Evolutionary conservation across 2,888 invertebrate genomes (phyloP).

Genomic region (Hydraecia micacea): DNA sequence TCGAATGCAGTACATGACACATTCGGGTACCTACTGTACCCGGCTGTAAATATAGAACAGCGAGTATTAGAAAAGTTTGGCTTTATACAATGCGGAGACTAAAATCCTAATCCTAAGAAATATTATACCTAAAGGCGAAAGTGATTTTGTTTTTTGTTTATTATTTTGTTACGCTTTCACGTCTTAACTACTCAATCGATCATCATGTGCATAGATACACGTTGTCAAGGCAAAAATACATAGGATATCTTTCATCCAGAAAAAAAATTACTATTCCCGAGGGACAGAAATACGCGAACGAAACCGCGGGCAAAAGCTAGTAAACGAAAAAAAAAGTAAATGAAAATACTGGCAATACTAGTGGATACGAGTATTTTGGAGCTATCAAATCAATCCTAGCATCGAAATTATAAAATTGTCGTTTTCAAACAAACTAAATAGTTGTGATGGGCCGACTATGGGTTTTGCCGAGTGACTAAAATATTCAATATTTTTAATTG

Average conservation of each 20-base stretch:
- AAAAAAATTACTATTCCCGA: too few species aligned
- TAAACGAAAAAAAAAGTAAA: background rate
- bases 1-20: conserved; percentile 17
- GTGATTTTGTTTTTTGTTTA: too few species aligned
- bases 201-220: too few species aligned
- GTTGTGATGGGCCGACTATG: background rate
- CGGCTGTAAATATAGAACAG: background rate
- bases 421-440: background rate
- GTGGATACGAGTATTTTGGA: background rate
- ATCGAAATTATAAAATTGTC: background rate
- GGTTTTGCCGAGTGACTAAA: background rate
- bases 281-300: too few species aligned
- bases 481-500: background rate
- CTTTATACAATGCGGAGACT: background rate
- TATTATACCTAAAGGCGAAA: too few species aligned
- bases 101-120: background rate
- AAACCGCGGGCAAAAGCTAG: too few species aligned
- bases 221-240: too few species aligned
- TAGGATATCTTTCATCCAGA: too few species aligned
- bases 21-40: background rate
- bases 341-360: background rate
- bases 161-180: too few species aligned
- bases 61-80: background rate
- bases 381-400: background rate
- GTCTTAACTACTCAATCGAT: too few species aligned